Conservation (phyloP, 2,113 vertebrate species). For the Dicrurus megarhynchus region DNA sequence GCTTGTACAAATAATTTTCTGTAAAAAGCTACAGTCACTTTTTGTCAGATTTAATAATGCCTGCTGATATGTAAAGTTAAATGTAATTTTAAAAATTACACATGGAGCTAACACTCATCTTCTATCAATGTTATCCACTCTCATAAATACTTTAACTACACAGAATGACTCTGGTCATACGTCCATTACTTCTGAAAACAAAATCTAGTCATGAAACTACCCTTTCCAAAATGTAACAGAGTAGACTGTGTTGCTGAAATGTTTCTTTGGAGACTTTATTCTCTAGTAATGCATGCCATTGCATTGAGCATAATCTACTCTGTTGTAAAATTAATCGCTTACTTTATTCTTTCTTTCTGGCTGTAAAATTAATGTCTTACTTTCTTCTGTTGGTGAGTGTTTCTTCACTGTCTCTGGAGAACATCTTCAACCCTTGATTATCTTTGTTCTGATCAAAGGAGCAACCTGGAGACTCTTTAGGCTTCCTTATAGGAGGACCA, state of each 20-base stretch:
- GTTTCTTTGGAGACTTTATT: not conserved
- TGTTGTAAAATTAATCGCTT: conserved; percentile 66
- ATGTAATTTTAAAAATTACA: not conserved
- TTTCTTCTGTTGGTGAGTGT: conserved; percentile 78
- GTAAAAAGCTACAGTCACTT: not conserved
- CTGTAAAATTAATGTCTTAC: conserved; percentile 79
- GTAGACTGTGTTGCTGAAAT: not conserved
- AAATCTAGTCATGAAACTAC: not conserved
- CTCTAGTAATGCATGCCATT: not conserved
- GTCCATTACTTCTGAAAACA: not conserved
- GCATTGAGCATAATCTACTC: conserved; percentile 26
- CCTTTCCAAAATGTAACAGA: not conserved
- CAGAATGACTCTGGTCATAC: not conserved
- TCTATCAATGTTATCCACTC: not conserved
- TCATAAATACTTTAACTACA: not conserved
- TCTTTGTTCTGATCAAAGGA: conserved; percentile 69
- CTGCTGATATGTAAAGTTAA: not conserved
- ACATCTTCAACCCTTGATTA: conserved; percentile 68
- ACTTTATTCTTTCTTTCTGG: conserved; percentile 70
- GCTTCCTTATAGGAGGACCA: conserved; percentile 74
- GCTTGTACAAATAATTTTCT: not conserved
- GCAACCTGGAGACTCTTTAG: conserved; percentile 52
- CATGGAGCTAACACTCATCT: not conserved
- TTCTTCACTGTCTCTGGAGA: conserved; percentile 65
- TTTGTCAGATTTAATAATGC: not conserved